These are phyloP conservation scores for Mormoops blainvillei DNA, from an alignment of 2,113 vertebrate genomes.

Conservation along the genomic window DNA sequence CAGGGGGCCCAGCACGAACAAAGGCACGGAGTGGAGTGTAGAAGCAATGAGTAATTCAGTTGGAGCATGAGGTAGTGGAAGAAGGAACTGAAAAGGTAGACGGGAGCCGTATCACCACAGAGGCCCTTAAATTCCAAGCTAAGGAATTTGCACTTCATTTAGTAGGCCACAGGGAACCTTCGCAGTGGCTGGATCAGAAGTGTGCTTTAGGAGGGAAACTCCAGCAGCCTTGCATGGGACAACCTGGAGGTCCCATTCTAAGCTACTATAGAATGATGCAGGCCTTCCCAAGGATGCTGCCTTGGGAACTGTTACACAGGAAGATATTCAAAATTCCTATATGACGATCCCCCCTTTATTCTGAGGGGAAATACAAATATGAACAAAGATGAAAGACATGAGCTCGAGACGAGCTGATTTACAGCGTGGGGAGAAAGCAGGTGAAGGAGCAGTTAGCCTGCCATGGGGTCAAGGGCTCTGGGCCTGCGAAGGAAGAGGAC, in stretches of 20 bases:
- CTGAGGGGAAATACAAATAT: background rate
- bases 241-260: background rate
- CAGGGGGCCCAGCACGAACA: background rate
- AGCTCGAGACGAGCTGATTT: background rate
- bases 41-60: background rate
- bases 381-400: background rate
- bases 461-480: background rate
- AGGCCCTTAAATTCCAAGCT: conserved; percentile 52
- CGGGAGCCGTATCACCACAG: background rate
- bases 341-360: background rate
- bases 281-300: background rate
- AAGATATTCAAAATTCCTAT: background rate
- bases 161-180: conserved; percentile 26
- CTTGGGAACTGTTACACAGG: background rate
- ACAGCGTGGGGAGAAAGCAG: background rate
- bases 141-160: conserved; percentile 63
- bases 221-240: background rate
- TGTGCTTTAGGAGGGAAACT: background rate
- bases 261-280: background rate
- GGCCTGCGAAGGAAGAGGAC: background rate
- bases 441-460: background rate
- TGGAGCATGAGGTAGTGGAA: conserved; percentile 39
- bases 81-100: conserved; percentile 40
- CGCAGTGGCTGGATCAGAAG: background rate
- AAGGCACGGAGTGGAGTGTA: background rate